Base-by-base conservation (phyloP, 2,113 vertebrate genomes). In the Aptenodytes forsteri region DNA sequence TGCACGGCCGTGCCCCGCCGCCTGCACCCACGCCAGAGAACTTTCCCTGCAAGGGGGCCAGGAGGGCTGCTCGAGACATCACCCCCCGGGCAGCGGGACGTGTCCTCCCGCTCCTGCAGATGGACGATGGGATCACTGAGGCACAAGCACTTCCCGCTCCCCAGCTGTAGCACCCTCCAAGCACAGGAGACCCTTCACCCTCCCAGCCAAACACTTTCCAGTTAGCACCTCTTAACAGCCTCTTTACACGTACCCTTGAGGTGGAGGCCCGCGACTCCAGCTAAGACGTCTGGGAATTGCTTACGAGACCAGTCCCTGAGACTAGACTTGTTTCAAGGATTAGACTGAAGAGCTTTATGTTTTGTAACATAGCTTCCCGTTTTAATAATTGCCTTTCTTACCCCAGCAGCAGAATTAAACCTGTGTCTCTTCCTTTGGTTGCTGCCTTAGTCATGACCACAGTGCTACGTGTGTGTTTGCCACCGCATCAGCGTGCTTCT, bases 1-100 rank as follows among this genome's bases (percentile, higher is more conserved):
- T 62, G 38, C 26, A 25, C 0, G 2, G 36, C 71, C 0, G 1
- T 46, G 44, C 3, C 10, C 26, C 16, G 2, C 0, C 0, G 6
- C 46, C 54, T 21, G 18, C 26, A 46, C 23, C 8, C n/a, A 42
- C 0, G 1, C 18, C 73, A 47, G 12, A 55, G 58, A 59, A 27
- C 3, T 38, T 58, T 30, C 20, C 38, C 29, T 47, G 34, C 23
- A 21, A 58, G 34, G 15, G 34, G 6, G 11, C 7, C 25, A 42
- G 25, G 13, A 78, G 16, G 30, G 13, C 29, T 78, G 26, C 44
- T 66, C 1, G 1, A n/a, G 40, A 11, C 18, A 26, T 50, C 17
- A 29, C 8, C 5, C 25, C 6, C 11, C 1, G 0, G 20, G 10
- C 46, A 69, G 46, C 0, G 0, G 17, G 22, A 67, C 17, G 22